These are phyloP conservation scores for Electrophaes corylata DNA, from an alignment of 2,888 invertebrate species.

Conservation along the genomic window DNA sequence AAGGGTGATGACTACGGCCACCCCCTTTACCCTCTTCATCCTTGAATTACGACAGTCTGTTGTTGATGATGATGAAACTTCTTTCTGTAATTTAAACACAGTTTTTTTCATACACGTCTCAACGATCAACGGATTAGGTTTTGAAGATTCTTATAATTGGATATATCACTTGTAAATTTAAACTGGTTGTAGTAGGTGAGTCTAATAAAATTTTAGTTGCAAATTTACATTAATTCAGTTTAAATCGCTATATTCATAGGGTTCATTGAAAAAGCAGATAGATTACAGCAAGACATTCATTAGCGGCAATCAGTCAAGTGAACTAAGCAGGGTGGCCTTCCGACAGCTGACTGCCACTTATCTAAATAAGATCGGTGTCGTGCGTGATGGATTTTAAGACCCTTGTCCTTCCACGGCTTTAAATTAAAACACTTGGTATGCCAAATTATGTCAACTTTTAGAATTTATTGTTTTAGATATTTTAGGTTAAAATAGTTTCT, in stretches of 20 bases:
- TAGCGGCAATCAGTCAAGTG: slow-evolving; percentile 78
- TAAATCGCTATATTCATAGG: neutral
- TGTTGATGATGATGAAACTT: no score
- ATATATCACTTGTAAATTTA: no score
- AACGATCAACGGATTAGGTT: no score
- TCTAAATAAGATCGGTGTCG: slow-evolving; percentile 80
- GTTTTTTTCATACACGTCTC: no score
- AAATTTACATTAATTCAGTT: neutral
- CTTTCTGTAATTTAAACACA: no score
- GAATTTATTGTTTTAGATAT: slow-evolving; percentile 6
- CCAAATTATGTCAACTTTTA: slow-evolving; percentile 10
- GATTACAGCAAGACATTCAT: slow-evolving; percentile 77
- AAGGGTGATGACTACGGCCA: no score
- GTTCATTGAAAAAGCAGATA: slow-evolving; percentile 45
- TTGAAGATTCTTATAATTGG: no score
- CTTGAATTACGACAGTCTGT: no score
- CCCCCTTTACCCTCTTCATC: no score
- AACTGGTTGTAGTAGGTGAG: no score
- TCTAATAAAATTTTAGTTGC: no score
- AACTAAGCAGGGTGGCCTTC: slow-evolving; percentile 74
- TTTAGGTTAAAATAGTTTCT: no score
- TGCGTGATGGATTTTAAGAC: slow-evolving; percentile 79
- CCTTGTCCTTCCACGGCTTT: slow-evolving; percentile 54
- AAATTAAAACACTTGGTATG: slow-evolving; percentile 31
- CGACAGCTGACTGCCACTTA: slow-evolving; percentile 73